Percentiles rank a stretch among this genome's conserved stretches.
Evolutionary conservation across 2,888 invertebrate species (phyloP).

Genomic region (Parnassius apollo): DNA sequence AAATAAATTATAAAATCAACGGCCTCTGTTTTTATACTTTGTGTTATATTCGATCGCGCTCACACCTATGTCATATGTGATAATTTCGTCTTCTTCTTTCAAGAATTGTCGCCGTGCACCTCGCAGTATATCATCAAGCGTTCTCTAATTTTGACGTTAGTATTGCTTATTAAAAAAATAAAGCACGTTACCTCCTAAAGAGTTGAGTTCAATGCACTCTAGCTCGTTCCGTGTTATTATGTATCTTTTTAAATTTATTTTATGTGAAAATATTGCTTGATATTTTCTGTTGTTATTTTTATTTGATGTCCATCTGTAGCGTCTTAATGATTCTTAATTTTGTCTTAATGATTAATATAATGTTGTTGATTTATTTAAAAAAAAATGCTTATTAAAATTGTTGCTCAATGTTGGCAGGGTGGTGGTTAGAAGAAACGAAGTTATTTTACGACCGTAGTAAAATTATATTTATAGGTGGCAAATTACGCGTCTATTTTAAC

Average conservation of each 20-base stretch:
- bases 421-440: background rate
- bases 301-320: slow-evolving; percentile 1
- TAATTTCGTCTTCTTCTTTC: slow-evolving; percentile 48
- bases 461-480: background rate
- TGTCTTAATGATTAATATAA: too few relatives aligned
- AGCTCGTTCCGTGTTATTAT: slow-evolving; percentile 28
- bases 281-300: slow-evolving; percentile 5
- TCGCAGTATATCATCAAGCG: slow-evolving; percentile 71
- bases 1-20: slow-evolving; percentile 82
- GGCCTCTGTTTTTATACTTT: slow-evolving; percentile 71
- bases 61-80: slow-evolving; percentile 37
- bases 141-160: slow-evolving; percentile 71
- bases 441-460: background rate
- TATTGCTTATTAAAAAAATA: slow-evolving; percentile 49
- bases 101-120: slow-evolving; percentile 57
- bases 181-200: slow-evolving; percentile 52
- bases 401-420: too few relatives aligned
- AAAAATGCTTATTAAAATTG: too few relatives aligned
- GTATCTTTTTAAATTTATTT: slow-evolving; percentile 15
- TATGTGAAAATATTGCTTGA: slow-evolving; percentile 18
- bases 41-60: slow-evolving; percentile 51
- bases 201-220: slow-evolving; percentile 57
- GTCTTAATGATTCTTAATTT: background rate
- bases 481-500: background rate
- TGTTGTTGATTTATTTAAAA: too few relatives aligned